These are phyloP conservation scores for Drepana arcuata DNA, from an alignment of 1,140 invertebrate species.

Conservation along the genomic window DNA sequence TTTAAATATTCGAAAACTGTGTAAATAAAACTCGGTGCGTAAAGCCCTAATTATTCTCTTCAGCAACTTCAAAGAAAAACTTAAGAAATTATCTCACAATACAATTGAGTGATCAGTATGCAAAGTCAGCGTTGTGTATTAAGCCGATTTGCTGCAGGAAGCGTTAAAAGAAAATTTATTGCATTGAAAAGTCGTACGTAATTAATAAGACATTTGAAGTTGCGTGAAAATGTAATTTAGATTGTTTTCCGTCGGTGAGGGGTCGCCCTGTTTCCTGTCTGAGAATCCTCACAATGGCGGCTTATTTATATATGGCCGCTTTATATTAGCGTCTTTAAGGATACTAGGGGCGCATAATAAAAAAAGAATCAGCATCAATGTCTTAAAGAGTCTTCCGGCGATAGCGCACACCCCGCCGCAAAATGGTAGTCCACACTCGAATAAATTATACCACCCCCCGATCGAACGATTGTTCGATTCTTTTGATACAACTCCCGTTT, in stretches of 20 bases:
- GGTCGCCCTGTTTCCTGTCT: constrained; percentile 52
- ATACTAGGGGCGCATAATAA: constrained; percentile 65
- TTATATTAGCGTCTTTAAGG: constrained; percentile 69
- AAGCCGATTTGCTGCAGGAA: constrained; percentile 55
- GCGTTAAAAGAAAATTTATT: constrained; percentile 69
- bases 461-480: constrained; percentile 66
- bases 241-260: constrained; percentile 61
- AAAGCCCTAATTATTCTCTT: no score
- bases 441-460: constrained; percentile 65
- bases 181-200: constrained; percentile 67
- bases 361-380: constrained; percentile 71
- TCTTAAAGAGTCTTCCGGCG: constrained; percentile 65
- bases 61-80: constrained; percentile 6
- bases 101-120: constrained; percentile 48
- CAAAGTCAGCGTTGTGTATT: constrained; percentile 42
- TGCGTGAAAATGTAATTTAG: constrained; percentile 72
- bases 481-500: constrained; percentile 61
- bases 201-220: constrained; percentile 73
- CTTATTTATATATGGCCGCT: constrained; percentile 68
- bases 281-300: constrained; percentile 52
- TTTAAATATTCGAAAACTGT: background rate
- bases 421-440: constrained; percentile 70
- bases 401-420: constrained; percentile 57
- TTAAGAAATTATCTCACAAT: constrained; percentile 14
- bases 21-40: constrained; percentile 1